Evolutionary conservation across 2,888 invertebrate species (phyloP).

Genomic region (Dichetophora obliterata): DNA sequence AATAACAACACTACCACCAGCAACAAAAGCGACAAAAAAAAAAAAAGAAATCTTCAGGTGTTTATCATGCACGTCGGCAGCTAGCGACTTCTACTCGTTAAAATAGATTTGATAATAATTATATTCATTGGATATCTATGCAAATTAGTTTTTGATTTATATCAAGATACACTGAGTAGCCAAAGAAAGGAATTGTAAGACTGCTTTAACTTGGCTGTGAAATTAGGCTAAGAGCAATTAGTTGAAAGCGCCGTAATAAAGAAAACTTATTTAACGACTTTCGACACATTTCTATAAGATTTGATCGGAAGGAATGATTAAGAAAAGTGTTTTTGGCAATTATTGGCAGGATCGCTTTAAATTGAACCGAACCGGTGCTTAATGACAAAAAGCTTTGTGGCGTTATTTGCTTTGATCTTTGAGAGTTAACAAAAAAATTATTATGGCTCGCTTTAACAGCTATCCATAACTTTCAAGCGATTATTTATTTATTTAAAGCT

Average conservation of each 20-base stretch:
- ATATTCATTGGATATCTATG: slow-evolving; percentile 17
- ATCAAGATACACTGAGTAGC: too few relatives aligned
- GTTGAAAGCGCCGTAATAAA: neutral
- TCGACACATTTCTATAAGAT: neutral
- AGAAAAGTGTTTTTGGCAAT: too few relatives aligned
- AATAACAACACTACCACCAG: too few relatives aligned
- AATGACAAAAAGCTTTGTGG: too few relatives aligned
- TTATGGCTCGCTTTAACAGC: neutral
- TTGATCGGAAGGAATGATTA: neutral
- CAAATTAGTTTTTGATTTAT: slow-evolving; percentile 16
- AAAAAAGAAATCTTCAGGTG: too few relatives aligned
- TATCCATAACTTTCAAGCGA: neutral
- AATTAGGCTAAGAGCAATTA: neutral
- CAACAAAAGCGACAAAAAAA: too few relatives aligned
- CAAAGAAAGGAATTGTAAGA: too few relatives aligned
- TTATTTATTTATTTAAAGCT: neutral
- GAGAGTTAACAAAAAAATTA: neutral
- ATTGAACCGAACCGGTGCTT: too few relatives aligned
- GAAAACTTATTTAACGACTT: neutral
- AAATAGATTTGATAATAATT: neutral
- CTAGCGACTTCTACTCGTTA: too few relatives aligned
- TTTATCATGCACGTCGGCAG: too few relatives aligned
- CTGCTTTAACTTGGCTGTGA: too few relatives aligned
- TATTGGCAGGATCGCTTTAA: too few relatives aligned
- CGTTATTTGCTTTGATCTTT: neutral